Percentiles rank a stretch among this genome's conserved stretches.
Evolutionary conservation across 2,797 vertebrate species (phyloP).

Genomic region (Dicrostonyx torquatus): DNA sequence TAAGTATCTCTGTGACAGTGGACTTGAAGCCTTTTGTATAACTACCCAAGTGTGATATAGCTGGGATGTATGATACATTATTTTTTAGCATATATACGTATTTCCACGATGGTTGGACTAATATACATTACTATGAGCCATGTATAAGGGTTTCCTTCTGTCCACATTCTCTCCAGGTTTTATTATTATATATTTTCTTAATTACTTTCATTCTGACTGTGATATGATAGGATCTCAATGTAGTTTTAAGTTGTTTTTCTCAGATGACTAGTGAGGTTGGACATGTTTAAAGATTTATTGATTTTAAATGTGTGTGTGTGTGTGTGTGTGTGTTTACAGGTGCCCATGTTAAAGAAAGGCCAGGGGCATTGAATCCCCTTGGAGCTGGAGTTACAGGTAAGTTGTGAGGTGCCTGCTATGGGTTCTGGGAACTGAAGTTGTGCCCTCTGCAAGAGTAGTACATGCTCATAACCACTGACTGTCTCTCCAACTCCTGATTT

Average conservation of each 20-base stretch:
- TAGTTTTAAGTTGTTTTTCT: neutral
- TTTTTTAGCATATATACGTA: neutral
- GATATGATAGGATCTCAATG: neutral
- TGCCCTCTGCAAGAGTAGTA: neutral
- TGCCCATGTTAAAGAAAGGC: neutral
- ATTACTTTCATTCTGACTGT: neutral
- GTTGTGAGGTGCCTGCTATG: neutral
- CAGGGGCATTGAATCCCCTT: neutral
- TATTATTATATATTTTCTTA: neutral
- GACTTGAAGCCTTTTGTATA: neutral
- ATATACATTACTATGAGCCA: neutral
- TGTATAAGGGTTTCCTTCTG: neutral
- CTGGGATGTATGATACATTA: neutral
- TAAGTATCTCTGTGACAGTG: neutral
- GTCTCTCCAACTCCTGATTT: neutral
- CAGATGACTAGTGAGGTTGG: neutral
- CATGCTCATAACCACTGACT: neutral
- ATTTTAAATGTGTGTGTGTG: neutral
- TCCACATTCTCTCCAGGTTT: neutral
- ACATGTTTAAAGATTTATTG: neutral
- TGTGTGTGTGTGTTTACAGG: neutral
- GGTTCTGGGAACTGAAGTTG: neutral
- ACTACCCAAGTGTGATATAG: neutral
- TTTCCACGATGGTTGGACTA: neutral
- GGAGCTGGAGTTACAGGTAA: neutral